Base-by-base conservation (phyloP, 2,113 vertebrate species). In the Larimichthys polyactis region DNA sequence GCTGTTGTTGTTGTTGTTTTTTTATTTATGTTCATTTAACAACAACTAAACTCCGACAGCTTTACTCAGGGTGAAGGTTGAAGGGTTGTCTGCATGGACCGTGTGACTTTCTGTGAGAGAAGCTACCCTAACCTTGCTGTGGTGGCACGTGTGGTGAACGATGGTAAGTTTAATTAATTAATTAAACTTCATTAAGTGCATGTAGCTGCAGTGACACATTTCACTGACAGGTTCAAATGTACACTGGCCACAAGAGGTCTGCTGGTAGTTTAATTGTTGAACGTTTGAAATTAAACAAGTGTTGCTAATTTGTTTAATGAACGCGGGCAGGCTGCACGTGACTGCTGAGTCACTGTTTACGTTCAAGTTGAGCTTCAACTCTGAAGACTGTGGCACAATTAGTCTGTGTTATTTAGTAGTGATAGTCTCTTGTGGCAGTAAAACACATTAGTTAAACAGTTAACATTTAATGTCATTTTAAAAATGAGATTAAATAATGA, bases 51-150 rank as follows among this genome's bases (percentile, higher is more conserved):
- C 36, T 40, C 7, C 36, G 36, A 40, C 36, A 40, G 36, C 36
- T 40, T 40, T 40, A 40, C 36, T 40, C 36, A 9, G 36, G 36
- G 36, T 40, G 36, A 2, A 40, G 36, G 7, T 40, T 40, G 36
- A 40, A 40, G 7, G 7, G 15, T 54, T 46, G 12, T 16, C 16
- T 0, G 7, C 43, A 81, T 82, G 79, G 46, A 88, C n/a, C 64
- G 6, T 1, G 69, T 43, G 80, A n/a, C 12, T 24, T 57, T 71
- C 4, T 70, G 20, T 15, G 64, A 68, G 2, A 81, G 76, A n/a
- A 46, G 22, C 16, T 91, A 92, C 69, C 70, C 75, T 0, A 94
- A 94, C 55, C 75, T 95, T 0, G 54, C 89, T 0, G 93, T 94
- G 65, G 91, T 92, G 20, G 80, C 91, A 54, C 91, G 66, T 43